These are phyloP conservation scores for Beris morrisii DNA, from an alignment of 2,888 invertebrate genomes.

Conservation along the genomic window DNA sequence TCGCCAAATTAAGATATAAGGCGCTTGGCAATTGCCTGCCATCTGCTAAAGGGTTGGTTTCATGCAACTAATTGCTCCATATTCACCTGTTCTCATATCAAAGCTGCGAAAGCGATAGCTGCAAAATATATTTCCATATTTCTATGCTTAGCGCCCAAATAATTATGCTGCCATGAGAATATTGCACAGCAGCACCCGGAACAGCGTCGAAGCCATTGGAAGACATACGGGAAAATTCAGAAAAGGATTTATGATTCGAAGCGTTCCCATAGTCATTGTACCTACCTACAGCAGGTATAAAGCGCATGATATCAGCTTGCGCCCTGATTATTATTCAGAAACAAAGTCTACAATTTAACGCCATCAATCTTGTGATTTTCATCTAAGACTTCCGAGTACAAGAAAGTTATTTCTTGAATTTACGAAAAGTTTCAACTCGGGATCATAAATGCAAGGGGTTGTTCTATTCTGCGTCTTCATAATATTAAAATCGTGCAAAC, in stretches of 20 bases:
- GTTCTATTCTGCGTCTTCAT: too few species aligned
- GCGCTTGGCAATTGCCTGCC: too few species aligned
- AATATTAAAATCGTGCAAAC: constrained; percentile 21
- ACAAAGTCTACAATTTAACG: constrained; percentile 40
- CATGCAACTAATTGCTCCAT: too few species aligned
- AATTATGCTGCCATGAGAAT: constrained; percentile 14
- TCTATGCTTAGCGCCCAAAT: constrained; percentile 16
- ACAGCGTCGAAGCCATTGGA: constrained; percentile 23
- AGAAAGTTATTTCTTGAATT: constrained; percentile 38
- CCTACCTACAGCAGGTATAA: constrained; percentile 27
- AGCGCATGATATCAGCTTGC: constrained; percentile 33
- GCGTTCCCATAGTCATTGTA: constrained; percentile 23
- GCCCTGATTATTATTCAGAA: constrained; percentile 39
- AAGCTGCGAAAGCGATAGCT: too few species aligned
- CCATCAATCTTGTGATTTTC: constrained; percentile 40
- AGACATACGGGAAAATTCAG: constrained; percentile 23
- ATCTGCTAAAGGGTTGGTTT: too few species aligned
- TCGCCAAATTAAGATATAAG: too few species aligned
- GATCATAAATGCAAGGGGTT: constrained; percentile 27
- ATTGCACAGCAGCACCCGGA: constrained; percentile 14
- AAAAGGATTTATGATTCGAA: constrained; percentile 31
- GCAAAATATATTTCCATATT: constrained; percentile 25
- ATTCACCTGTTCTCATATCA: too few species aligned
- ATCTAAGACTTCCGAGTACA: constrained; percentile 39
- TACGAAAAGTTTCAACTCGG: constrained; percentile 34